These are phyloP conservation scores for Bergia puertoricense DNA, from an alignment of 92 coral and sea anemone genomes.

Conservation along the genomic window DNA sequence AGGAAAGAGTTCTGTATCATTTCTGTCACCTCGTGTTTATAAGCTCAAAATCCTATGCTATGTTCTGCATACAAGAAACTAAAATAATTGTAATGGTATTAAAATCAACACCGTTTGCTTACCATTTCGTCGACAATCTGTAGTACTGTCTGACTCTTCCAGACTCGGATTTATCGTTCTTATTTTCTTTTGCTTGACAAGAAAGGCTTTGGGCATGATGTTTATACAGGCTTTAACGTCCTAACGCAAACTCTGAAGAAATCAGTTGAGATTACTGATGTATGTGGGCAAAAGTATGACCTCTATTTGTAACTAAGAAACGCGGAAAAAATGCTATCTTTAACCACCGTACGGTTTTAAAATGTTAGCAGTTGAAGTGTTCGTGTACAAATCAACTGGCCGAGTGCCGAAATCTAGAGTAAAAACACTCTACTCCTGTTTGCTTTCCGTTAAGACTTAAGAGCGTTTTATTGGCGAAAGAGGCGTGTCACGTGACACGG, in stretches of 20 bases:
- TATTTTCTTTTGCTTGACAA: constrained; percentile 76
- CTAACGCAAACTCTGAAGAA: not conserved
- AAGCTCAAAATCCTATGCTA: not conserved
- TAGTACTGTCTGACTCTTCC: not conserved
- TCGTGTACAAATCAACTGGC: constrained; percentile 13
- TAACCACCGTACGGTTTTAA: constrained; percentile 19
- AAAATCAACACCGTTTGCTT: not conserved
- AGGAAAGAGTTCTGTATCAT: not conserved
- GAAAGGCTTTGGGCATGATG: constrained; percentile 83
- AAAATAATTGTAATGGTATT: not conserved
- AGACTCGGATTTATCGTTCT: constrained; percentile 39
- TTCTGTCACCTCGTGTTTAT: not conserved
- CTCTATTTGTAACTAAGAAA: not conserved
- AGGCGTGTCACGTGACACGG: constrained; percentile 37
- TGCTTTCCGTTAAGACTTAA: constrained; percentile 33
- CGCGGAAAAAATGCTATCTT: not conserved
- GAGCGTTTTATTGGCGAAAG: constrained; percentile 41
- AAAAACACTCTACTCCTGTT: constrained; percentile 32
- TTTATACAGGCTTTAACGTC: constrained; percentile 19
- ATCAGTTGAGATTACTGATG: not conserved
- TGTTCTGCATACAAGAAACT: not conserved
- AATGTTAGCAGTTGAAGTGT: constrained; percentile 35
- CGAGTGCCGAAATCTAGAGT: constrained; percentile 29
- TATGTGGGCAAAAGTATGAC: not conserved
- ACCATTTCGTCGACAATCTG: constrained; percentile 8